These are phyloP conservation scores for Drosophila peninsularis DNA, from an alignment of 2,888 invertebrate genomes.

Conservation along the genomic window DNA sequence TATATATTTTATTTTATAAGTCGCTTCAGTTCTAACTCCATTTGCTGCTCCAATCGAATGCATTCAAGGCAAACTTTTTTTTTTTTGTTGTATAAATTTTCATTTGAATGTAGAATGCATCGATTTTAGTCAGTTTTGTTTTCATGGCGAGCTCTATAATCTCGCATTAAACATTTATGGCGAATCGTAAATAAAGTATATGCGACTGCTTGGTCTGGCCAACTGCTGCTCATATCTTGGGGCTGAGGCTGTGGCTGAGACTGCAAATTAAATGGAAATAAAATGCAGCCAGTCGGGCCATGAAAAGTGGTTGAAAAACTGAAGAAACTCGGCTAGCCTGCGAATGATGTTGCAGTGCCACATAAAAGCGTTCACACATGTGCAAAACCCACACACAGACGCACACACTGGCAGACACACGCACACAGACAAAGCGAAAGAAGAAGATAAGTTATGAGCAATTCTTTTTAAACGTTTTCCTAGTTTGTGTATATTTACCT, in stretches of 20 bases:
- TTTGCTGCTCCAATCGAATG: not conserved
- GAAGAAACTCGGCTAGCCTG: conserved; percentile 15
- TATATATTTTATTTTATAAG: too few relatives aligned
- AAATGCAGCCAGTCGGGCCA: conserved; percentile 52
- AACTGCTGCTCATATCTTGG: not conserved
- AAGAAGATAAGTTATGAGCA: conserved; percentile 60
- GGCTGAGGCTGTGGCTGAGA: conserved; percentile 11
- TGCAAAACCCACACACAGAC: not conserved
- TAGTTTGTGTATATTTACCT: conserved; percentile 74
- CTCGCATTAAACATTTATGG: conserved; percentile 43
- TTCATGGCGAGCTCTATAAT: conserved; percentile 26
- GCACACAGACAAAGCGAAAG: conserved; percentile 18
- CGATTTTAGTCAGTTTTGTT: conserved; percentile 22
- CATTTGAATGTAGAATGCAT: conserved; percentile 14
- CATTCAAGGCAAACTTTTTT: not conserved
- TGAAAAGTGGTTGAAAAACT: conserved; percentile 21
- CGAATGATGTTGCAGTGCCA: conserved; percentile 42
- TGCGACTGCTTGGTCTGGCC: conserved; percentile 8
- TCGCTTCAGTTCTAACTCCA: not conserved
- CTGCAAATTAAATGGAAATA: conserved; percentile 70
- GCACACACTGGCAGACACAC: conserved; percentile 8
- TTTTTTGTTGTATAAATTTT: not conserved
- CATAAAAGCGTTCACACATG: conserved; percentile 28
- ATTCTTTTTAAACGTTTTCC: conserved; percentile 73
- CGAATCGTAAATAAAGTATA: conserved; percentile 31